phyloP scores from a whole-genome alignment of 2,888 invertebrate species.

The Theodoxus fluviatilis region DNA sequence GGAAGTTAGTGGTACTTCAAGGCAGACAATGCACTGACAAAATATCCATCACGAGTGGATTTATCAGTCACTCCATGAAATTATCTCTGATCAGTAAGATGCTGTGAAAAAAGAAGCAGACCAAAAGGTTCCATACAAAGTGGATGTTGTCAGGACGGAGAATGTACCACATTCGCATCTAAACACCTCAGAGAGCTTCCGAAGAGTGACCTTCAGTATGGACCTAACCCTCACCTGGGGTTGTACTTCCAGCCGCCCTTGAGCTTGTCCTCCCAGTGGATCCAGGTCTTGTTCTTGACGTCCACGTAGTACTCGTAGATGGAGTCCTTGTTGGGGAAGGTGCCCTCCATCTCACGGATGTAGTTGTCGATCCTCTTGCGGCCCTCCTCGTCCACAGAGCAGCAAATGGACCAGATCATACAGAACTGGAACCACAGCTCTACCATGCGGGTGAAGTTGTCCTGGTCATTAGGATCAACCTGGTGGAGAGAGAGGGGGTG shows the following conservation, averaged over 20 bases:
- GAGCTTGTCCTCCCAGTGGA: conserved; percentile 82
- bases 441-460: conserved; percentile 61
- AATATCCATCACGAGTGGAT: too few relatives aligned
- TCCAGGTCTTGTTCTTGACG: conserved; percentile 74
- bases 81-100: too few relatives aligned
- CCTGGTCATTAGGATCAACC: conserved; percentile 59
- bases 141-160: too few relatives aligned
- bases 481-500: conserved; percentile 29
- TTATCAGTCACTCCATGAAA: too few relatives aligned
- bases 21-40: too few relatives aligned
- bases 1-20: too few relatives aligned
- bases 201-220: too few relatives aligned
- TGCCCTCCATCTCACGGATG: conserved; percentile 65
- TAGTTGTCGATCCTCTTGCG: conserved; percentile 66
- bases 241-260: conserved; percentile 79
- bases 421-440: conserved; percentile 67
- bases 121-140: too few relatives aligned
- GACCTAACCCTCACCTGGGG: conserved; percentile 68
- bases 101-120: conserved; percentile 22
- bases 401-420: conserved; percentile 66
- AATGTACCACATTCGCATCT: too few relatives aligned
- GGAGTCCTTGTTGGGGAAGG: conserved; percentile 84
- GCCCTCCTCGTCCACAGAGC: conserved; percentile 65
- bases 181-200: too few relatives aligned
- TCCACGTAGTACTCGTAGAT: conserved; percentile 92